Percentiles rank a stretch among this genome's conserved stretches.
phyloP scores from a whole-genome alignment of 2,113 vertebrate genomes.

The Gallinago jamesoni region DNA sequence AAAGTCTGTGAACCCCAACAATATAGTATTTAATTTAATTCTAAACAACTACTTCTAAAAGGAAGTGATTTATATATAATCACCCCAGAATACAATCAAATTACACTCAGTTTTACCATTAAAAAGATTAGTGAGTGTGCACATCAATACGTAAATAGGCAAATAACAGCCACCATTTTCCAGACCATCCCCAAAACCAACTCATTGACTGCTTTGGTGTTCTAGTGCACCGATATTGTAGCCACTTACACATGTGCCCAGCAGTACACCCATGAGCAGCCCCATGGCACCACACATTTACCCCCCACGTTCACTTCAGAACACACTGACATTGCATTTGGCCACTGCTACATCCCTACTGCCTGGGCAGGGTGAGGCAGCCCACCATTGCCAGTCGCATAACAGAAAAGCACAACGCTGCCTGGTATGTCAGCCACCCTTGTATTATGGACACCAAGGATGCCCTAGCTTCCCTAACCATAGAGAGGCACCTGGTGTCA shows the following conservation, averaged over 20 bases:
- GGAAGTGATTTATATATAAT: not conserved
- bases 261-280: rapidly evolving
- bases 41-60: not conserved
- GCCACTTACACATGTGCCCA: not conserved
- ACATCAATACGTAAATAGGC: not conserved
- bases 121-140: not conserved
- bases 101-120: not conserved
- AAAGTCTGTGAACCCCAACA: not conserved
- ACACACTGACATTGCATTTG: not conserved
- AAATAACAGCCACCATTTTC: not conserved
- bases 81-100: not conserved
- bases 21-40: not conserved
- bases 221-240: not conserved
- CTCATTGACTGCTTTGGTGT: not conserved
- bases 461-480: not conserved
- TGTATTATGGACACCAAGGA: not conserved
- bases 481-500: not conserved
- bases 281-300: not conserved
- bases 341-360: not conserved
- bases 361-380: not conserved
- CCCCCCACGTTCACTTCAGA: rapidly evolving
- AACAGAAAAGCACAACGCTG: not conserved
- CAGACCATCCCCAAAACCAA: not conserved
- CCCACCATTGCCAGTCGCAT: not conserved
- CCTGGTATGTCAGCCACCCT: not conserved